Percentiles rank a stretch among this genome's conserved stretches.
Evolutionary conservation across 2,888 invertebrate species (phyloP).

Genomic region (Octodonta nipae): DNA sequence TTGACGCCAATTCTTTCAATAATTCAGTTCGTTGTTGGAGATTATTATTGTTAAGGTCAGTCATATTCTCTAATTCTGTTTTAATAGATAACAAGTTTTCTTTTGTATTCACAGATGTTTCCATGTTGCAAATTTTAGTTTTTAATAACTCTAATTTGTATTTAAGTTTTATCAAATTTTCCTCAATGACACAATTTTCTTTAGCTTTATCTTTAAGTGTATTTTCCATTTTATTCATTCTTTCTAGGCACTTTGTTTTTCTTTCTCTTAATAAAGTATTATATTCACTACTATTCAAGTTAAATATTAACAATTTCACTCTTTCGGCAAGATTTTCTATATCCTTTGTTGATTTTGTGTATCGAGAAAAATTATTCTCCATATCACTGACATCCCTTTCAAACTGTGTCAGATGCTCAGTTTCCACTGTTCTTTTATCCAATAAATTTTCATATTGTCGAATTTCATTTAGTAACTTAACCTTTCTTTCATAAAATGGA

Average conservation of each 20-base stretch:
- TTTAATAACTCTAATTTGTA: background rate
- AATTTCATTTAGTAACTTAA: slow-evolving; percentile 16
- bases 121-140: no score
- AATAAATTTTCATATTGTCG: slow-evolving; percentile 15
- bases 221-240: slow-evolving; percentile 9
- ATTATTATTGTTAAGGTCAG: slow-evolving; percentile 11
- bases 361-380: slow-evolving; percentile 8
- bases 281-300: slow-evolving; percentile 6
- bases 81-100: slow-evolving; percentile 14
- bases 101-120: slow-evolving; percentile 5
- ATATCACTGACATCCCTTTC: slow-evolving; percentile 15
- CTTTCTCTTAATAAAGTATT: slow-evolving; percentile 11
- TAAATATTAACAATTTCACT: slow-evolving; percentile 4
- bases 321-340: slow-evolving; percentile 7
- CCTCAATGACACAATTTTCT: slow-evolving; percentile 2
- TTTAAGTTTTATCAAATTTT: background rate
- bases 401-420: slow-evolving; percentile 15
- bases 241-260: slow-evolving; percentile 12
- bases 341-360: slow-evolving; percentile 6
- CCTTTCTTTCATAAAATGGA: slow-evolving; percentile 13
- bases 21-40: slow-evolving; percentile 15
- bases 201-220: slow-evolving; percentile 5
- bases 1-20: slow-evolving; percentile 15
- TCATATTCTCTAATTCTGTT: slow-evolving; percentile 15
- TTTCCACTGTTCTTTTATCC: slow-evolving; percentile 16